These are phyloP conservation scores for Solea senegalensis DNA, from an alignment of 2,113 vertebrate species.

Conservation along the genomic window DNA sequence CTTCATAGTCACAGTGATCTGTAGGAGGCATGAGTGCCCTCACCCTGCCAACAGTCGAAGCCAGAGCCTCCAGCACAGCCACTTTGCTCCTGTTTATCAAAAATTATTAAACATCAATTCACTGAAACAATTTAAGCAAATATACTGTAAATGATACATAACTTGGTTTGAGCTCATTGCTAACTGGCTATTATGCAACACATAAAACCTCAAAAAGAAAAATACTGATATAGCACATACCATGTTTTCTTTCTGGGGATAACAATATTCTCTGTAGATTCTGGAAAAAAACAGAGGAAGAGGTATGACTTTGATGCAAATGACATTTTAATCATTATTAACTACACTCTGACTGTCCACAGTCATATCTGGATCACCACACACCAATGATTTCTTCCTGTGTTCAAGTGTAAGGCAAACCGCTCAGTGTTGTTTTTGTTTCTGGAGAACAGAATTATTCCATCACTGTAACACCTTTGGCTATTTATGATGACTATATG, in stretches of 20 bases:
- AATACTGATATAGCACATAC: conserved; percentile 69
- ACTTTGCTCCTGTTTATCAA: conserved; percentile 85
- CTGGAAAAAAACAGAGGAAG: conserved; percentile 30
- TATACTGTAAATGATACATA: not conserved
- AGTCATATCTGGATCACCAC: no score
- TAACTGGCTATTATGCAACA: not conserved
- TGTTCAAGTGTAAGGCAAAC: not conserved
- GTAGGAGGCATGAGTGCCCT: conserved; percentile 47
- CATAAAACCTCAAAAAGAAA: not conserved
- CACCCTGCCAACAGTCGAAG: conserved; percentile 88
- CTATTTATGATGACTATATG: no score
- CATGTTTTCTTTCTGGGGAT: conserved; percentile 92
- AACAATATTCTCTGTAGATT: conserved; percentile 78
- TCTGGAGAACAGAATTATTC: no score
- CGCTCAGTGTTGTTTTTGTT: no score
- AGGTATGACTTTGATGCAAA: not conserved
- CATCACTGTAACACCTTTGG: not conserved
- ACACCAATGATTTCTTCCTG: no score
- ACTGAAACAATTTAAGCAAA: not conserved
- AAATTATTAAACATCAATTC: not conserved
- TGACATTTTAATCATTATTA: not conserved
- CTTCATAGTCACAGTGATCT: not conserved
- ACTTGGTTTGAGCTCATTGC: not conserved
- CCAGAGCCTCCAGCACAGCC: conserved; percentile 88
- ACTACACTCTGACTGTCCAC: not conserved